Evolutionary conservation across 1,140 invertebrate species (phyloP), one percentile per base, ranked within the genome.

Genomic region (Drosophila grimshawi): DNA sequence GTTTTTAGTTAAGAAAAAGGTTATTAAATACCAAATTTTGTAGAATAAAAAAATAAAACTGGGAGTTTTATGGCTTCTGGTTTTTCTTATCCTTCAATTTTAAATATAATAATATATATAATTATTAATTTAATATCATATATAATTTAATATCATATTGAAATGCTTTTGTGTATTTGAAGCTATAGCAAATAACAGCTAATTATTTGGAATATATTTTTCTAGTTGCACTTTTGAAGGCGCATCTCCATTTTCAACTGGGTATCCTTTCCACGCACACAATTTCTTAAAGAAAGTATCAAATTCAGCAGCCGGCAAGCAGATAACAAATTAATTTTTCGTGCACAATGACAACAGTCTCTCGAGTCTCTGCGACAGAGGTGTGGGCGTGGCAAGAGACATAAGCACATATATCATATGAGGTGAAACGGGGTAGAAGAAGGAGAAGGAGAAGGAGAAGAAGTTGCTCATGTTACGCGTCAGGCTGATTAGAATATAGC

Each of bases 401-500:
- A 48, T 27, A 32, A 52, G 57, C 19, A 52, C 68, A 71, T 78
- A 80, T 80, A 89, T 83, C 78, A 88, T 85, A 19, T 19, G 2
- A 19, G 19, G 19, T 19, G 19, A 1, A 19, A 19, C 19, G 19
- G 19, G 19, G 19, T 19, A 19, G 19, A 19, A 19, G 19, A 70
- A 29, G 33, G 29, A 37, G 67, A 45, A 55, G 61, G 55, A 41
- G 48, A 37, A 59, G 52, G 30, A 43, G n/a, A 3, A 32, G 55
- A 29, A 27, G 48, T 3, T 51, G 62, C 68, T 89, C 85, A 76
- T 89, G 85, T 89, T 89, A 59, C 85, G 75, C 85, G 85, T 89
- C 85, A 81, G 70, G n/a, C 86, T 89, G 85, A 89, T 89, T 89
- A 89, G 85, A 89, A 89, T 89, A 89, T 89, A 89, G 78, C 85